Percentiles rank a stretch among this genome's conserved stretches.
These are phyloP conservation scores for Istiophorus platypterus DNA, from an alignment of 2,113 vertebrate species.

Conservation along the genomic window DNA sequence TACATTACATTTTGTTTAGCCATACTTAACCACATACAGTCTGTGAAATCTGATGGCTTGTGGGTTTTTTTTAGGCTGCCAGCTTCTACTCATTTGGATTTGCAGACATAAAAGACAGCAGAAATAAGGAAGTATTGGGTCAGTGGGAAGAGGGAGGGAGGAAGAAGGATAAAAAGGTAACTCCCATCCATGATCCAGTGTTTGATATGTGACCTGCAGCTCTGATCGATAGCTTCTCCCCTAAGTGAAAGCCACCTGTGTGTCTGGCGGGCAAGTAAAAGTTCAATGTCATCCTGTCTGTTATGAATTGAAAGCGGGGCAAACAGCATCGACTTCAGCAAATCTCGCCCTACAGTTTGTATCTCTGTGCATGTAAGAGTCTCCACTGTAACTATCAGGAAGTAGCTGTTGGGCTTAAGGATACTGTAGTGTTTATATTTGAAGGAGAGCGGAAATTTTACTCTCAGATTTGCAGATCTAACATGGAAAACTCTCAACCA, in stretches of 20 bases:
- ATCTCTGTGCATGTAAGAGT: background rate
- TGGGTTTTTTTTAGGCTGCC: slow-evolving; percentile 9
- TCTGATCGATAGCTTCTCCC: slow-evolving; percentile 57
- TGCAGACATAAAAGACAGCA: slow-evolving; percentile 48
- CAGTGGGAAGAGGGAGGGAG: slow-evolving; percentile 19
- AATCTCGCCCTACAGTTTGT: background rate
- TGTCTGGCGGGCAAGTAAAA: slow-evolving; percentile 38
- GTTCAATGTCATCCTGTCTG: slow-evolving; percentile 34
- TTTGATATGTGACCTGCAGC: slow-evolving; percentile 56
- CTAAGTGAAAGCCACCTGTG: slow-evolving; percentile 25
- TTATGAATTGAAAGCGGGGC: slow-evolving; percentile 18
- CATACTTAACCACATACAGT: background rate
- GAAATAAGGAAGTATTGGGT: slow-evolving; percentile 18
- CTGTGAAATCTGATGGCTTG: slow-evolving; percentile 1
- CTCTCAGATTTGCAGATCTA: slow-evolving; percentile 15
- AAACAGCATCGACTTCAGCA: background rate
- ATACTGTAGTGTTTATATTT: background rate
- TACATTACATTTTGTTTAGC: background rate
- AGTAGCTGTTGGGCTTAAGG: slow-evolving; percentile 15
- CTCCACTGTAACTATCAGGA: background rate
- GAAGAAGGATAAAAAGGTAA: slow-evolving; percentile 41
- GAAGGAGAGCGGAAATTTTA: background rate
- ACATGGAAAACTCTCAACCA: slow-evolving; percentile 2
- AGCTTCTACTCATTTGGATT: slow-evolving; percentile 37
- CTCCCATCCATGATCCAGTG: slow-evolving; percentile 50